Percentiles rank a stretch among this genome's conserved stretches.
Conservation (phyloP, 2,113 vertebrate genomes). For the Rhadina sibilatrix region DNA sequence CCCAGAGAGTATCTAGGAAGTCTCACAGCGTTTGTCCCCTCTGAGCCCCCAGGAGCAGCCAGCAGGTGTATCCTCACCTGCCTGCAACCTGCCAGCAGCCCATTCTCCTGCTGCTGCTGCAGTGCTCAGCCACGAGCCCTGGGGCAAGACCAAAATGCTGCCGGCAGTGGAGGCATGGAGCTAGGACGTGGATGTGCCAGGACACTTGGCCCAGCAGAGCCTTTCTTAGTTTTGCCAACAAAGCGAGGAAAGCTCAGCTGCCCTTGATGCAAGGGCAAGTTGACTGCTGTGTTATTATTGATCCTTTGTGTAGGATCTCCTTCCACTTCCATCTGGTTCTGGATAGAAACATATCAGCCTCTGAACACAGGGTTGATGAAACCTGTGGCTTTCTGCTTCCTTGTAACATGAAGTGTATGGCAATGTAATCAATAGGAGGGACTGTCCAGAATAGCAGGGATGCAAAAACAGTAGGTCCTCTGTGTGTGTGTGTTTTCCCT, state of each 20-base stretch:
- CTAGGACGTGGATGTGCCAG: fast-evolving
- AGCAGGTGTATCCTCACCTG: background rate
- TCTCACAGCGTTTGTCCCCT: background rate
- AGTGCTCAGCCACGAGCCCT: fast-evolving
- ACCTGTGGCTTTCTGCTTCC: background rate
- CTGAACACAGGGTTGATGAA: background rate
- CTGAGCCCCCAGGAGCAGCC: fast-evolving
- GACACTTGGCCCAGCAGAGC: background rate
- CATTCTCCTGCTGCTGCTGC: background rate
- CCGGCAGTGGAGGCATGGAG: background rate
- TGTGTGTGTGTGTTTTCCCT: background rate
- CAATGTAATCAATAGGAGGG: background rate
- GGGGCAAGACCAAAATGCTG: background rate
- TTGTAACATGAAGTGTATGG: background rate
- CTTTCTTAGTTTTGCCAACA: background rate
- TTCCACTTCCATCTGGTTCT: background rate
- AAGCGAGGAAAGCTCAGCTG: background rate
- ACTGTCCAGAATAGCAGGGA: background rate
- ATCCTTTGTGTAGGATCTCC: background rate
- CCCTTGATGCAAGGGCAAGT: background rate
- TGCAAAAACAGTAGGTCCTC: background rate
- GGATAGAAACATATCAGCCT: background rate
- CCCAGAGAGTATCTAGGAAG: background rate
- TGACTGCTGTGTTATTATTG: background rate
- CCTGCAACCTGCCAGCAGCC: background rate